Base-by-base conservation (phyloP, 2,888 invertebrate species). In the Rhagium mordax region DNA sequence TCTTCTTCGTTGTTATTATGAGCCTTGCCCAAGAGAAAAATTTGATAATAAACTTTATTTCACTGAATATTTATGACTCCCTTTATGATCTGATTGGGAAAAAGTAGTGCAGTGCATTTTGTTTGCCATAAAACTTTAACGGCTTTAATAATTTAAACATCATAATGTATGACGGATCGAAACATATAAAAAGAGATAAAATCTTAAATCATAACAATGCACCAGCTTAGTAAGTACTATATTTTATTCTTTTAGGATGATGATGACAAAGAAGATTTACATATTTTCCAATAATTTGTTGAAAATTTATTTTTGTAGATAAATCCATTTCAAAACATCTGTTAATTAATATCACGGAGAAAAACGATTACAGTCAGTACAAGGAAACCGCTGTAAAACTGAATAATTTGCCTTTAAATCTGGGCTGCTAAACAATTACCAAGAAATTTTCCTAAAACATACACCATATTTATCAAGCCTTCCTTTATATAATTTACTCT, bases 21-120 rank as follows among this genome's bases (percentile, higher is more conserved):
- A 3, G 41, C 41, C 41, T n/a, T 47, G 55, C 55, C 66, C 47
- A 48, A 60, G 67, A 67, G 71, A 71, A 71, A 71, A 67, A 67
- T 71, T 60, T 55, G 47, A 61, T 67, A 71, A 71, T 71, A 71
- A 71, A 71, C 71, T 60, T 67, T 61, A 67, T 67, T 71, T 67
- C 61, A 61, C 55, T 60, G 47, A 61, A 67, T 67, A 67, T 71
- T 71, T 67, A 67, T 71, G 47, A 55, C 67, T 71, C 57, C 67
- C 67, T 71, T 71, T 71, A 71, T 71, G 48, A 53, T 47, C 53
- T 67, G 53, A 71, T 51, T 51, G 51, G 51, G 51, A 20, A 51
- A 51, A 51, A 51, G 20, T 10, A 41, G 41, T 41, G 41, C n/a
- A 10, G n/a, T 41, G 41, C 41, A 41, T 41, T 41, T n/a, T 41